Base-by-base conservation (phyloP, 92 coral and sea anemone species). In the Phenganax stokvisi region DNA sequence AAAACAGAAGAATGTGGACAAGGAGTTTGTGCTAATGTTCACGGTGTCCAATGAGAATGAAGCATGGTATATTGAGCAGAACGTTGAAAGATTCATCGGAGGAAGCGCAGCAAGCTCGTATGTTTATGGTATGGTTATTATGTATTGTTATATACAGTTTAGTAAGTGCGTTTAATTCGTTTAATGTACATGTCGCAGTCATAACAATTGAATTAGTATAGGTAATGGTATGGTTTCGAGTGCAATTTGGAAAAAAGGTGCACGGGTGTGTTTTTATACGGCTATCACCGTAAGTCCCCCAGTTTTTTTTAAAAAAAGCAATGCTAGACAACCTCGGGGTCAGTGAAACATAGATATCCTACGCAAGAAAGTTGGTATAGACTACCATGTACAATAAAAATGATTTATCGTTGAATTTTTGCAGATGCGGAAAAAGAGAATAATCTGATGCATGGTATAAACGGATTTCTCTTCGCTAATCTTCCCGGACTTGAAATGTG, bases 401-500 rank as follows among this genome's bases (percentile, higher is more conserved):
- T 37, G 47, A 37, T 5, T 37, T 84, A 88, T 88, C 60, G 17
- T 74, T 52, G 56, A 72, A 28, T 77, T 9, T 31, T 54, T 20
- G 12, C 31, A 56, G 82, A 86, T 7, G 64, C 70, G 30, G 91
- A 90, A 85, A 85, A 71, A 54, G 90, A 85, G 67, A 90, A 92
- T 87, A 92, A 87, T 74, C 89, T 89, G 64, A 90, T 92, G 94
- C 97, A 92, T 58, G 97, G 93, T 8, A 89, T 92, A 66, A 88
- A 92, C 81, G 97, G 97, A 16, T 88, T 67, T 29, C 86, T 92
- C 12, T 92, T 83, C 56, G 97, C 90, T 7, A 92, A 92, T 78
- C 91, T 88, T 53, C 82, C 80, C 30, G 87, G 77, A 9, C 87
- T 92, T 79, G 84, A 80, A 37, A 87, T 92, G 92, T 92, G 97